Evolutionary conservation across 2,888 invertebrate species (phyloP), one percentile per base, ranked within the genome.

Genomic region (Argyresthia goedartella): DNA sequence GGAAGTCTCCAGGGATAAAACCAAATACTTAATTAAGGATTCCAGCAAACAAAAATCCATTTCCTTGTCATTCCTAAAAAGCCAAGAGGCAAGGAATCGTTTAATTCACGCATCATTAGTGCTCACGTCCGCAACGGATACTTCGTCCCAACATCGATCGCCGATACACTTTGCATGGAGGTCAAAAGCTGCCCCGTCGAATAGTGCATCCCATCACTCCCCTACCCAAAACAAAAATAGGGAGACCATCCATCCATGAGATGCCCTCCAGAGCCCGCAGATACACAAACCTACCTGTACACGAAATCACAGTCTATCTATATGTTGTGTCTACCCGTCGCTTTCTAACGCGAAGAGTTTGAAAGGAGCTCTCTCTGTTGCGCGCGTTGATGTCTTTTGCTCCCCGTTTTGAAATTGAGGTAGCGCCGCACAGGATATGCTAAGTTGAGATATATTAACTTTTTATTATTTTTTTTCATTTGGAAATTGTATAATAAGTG

Each of bases 311-410:
- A 64, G 67, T 74, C 60, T 65, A 73, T 8, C 44, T 4, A 44
- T 44, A 44, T 44, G 13, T 14, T 44, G 71, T 64, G 71, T 65
- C 62, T 70, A 76, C 73, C 39, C 39, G 9, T 11, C 39, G 3
- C 39, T 39, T 44, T 9, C 44, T n/a, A 43, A 16, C 44, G 34
- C n/a, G 9, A 39, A 39, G 39, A 39, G 39, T n/a, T 39, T 6
- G 25, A 25, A 25, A 25, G 2, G 11, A n/a, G 46, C 11, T 66
- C 73, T 84, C 69, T 64, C 66, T 60, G 80, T 58, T 62, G 59
- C 60, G 67, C 68, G 73, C 84, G 84, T 84, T 82, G 81, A 85
- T 76, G 81, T 85, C 85, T 82, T 84, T 84, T 81, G 67, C 68
- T 76, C 67, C 66, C 65, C 68, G 66, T 53, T 68, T 65, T 61